Evolutionary conservation across 2,888 invertebrate genomes (phyloP).

Genomic region (Xanthia icteritia): DNA sequence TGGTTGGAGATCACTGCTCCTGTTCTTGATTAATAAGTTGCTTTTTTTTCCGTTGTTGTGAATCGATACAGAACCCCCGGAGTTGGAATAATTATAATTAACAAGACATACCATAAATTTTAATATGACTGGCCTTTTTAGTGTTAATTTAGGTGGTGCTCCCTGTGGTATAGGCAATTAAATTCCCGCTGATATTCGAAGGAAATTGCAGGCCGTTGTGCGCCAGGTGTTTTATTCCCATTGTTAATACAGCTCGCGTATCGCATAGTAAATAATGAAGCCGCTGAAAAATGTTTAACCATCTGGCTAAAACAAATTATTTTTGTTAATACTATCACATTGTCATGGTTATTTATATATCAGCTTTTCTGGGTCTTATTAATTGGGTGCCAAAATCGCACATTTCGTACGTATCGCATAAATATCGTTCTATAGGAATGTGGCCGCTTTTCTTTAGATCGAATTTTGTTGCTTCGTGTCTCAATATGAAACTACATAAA

Average conservation of each 20-base stretch:
- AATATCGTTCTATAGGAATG: too few species aligned
- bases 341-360: conserved; percentile 1
- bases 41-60: not conserved
- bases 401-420: too few species aligned
- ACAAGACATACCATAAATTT: not conserved
- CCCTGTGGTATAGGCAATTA: not conserved
- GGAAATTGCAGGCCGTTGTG: conserved; percentile 6
- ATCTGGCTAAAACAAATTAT: conserved; percentile 8
- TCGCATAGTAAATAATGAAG: conserved; percentile 14
- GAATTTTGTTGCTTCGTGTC: too few species aligned
- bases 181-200: not conserved
- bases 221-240: conserved; percentile 23
- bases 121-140: not conserved
- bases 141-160: not conserved
- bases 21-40: not conserved
- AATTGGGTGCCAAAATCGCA: not conserved
- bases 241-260: conserved; percentile 14
- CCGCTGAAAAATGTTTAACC: conserved; percentile 2
- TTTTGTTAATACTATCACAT: conserved; percentile 5
- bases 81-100: not conserved
- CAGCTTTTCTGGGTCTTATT: conserved; percentile 6
- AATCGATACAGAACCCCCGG: not conserved
- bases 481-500: too few species aligned
- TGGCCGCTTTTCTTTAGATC: too few species aligned
- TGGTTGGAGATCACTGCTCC: not conserved